A percentile compares a stretch with the other conserved stretches of the same genome.
phyloP scores from a whole-genome alignment of 1,140 invertebrate species.

The Meloidogyne hapla region DNA sequence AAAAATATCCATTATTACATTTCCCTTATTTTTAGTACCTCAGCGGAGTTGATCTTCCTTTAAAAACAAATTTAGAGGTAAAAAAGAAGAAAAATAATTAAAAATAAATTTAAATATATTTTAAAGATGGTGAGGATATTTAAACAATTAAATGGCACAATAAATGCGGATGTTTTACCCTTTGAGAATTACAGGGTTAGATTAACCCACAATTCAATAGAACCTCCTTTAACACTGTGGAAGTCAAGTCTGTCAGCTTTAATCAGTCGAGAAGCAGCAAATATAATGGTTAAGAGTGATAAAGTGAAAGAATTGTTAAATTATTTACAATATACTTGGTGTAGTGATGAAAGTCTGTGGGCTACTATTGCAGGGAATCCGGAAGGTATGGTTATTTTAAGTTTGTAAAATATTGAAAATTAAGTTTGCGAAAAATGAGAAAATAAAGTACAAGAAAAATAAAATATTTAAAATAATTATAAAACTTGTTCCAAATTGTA shows the following conservation, averaged over 20 bases:
- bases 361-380: conserved; percentile 52
- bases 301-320: conserved; percentile 43
- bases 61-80: conserved; percentile 58
- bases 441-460: too few species aligned
- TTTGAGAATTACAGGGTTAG: not conserved
- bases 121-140: conserved; percentile 53
- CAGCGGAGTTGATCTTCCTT: conserved; percentile 54
- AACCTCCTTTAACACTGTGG: conserved; percentile 41
- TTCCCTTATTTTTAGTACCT: conserved; percentile 37
- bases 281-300: conserved; percentile 39
- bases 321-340: conserved; percentile 29
- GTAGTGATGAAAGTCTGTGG: conserved; percentile 53
- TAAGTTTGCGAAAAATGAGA: too few species aligned
- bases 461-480: too few species aligned
- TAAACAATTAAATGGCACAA: conserved; percentile 51
- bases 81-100: not conserved
- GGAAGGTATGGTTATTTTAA: conserved; percentile 15
- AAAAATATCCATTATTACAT: too few species aligned
- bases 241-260: conserved; percentile 56
- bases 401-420: not conserved
- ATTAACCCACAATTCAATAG: not conserved
- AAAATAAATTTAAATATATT: not conserved
- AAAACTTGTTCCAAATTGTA: too few species aligned
- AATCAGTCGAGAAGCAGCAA: conserved; percentile 38
- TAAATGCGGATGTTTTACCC: conserved; percentile 46